Evolutionary conservation across 2,113 vertebrate species (phyloP), one percentile per base, ranked within the genome.

Genomic region (Heteronetta atricapilla): DNA sequence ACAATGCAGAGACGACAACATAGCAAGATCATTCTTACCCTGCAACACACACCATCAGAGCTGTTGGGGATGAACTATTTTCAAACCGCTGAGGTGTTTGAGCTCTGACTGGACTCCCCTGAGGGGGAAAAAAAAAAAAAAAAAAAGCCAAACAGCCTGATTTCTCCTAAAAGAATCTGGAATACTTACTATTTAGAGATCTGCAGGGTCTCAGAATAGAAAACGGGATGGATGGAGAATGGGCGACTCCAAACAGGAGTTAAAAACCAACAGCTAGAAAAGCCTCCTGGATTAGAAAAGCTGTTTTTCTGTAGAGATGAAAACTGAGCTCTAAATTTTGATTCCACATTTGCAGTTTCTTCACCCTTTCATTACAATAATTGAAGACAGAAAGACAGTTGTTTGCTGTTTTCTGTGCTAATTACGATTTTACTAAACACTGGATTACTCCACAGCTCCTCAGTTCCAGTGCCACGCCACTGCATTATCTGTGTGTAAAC

Each of bases 311-410:
- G 50, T 33, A 55, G 46, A 17, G n/a, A 23, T 74, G 21, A 31
- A 74, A 78, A 59, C 3, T 19, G 8, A 40, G 52, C 23, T 4
- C 21, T 17, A 44, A 46, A 46, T 74, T 59, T 31, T 15, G 5
- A 12, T 6, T 28, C 46, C 21, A 3, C 11, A 15, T 25, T 70
- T 59, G 18, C 22, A 72, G 21, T 12, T 34, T 34, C 56, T 36
- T 69, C 58, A 15, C 7, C 6, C 38, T 68, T 28, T 23, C 2
- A 0, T 53, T 50, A 26, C 0, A 0, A 31, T 50, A 8, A n/a
- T 58, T 44, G 36, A 33, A 38, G 78, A 12, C 2, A 2, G 25
- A 42, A 68, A 64, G 40, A 31, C 19, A 58, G 11, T 15, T 8
- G 13, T 46, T 76, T 13, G 2, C 67, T 50, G 8, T 25, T 66